Percentiles rank a stretch among this genome's conserved stretches.
Conservation (phyloP, 2,113 vertebrate species). For the Rousettus leschenaultii region DNA sequence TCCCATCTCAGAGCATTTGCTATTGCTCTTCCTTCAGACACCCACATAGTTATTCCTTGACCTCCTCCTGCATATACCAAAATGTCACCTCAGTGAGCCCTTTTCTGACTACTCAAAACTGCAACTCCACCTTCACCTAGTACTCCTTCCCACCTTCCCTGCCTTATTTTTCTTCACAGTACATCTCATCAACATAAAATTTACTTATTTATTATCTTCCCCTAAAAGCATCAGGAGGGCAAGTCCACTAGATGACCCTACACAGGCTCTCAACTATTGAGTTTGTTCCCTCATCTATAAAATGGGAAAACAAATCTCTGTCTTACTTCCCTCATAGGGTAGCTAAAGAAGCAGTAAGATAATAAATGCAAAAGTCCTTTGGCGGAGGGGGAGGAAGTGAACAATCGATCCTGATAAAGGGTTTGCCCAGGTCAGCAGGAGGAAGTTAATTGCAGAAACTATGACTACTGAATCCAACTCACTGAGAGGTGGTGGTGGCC, state of each 20-base stretch:
- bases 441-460: neutral
- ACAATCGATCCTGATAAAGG: neutral
- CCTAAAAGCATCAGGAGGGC: neutral
- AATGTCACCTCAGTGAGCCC: neutral
- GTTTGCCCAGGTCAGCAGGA: neutral
- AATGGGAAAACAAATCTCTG: neutral
- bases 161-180: neutral
- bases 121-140: neutral
- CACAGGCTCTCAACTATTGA: neutral
- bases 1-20: neutral
- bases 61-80: neutral
- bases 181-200: neutral
- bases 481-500: conserved; percentile 61
- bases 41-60: neutral
- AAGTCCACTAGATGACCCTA: neutral
- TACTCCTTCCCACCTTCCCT: neutral
- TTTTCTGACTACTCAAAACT: neutral
- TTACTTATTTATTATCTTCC: neutral
- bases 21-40: neutral
- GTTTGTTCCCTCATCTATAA: neutral
- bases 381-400: neutral
- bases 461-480: conserved; percentile 36
- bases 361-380: neutral
- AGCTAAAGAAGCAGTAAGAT: neutral
- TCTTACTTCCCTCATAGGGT: neutral